phyloP scores from a whole-genome alignment of 2,888 invertebrate species.

The Torymus tubicola region DNA sequence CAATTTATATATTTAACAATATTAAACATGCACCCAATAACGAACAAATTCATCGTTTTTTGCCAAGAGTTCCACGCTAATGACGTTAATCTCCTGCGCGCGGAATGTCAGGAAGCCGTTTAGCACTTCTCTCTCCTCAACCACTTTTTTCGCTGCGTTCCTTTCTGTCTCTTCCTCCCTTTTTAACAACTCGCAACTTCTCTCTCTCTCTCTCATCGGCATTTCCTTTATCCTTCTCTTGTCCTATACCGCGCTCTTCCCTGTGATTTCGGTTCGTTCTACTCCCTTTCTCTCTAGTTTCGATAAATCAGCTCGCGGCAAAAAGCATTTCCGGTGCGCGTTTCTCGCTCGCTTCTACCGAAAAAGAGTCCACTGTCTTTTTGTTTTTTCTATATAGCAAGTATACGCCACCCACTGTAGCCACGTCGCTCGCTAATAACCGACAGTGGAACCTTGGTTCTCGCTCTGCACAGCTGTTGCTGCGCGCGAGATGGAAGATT shows the following conservation, averaged over 20 bases:
- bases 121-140: too few relatives aligned
- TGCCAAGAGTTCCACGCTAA: neutral
- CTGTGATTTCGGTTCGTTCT: neutral
- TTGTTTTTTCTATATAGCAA: neutral
- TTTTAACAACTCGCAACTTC: neutral
- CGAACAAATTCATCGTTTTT: too few relatives aligned
- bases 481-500: too few relatives aligned
- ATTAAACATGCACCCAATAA: too few relatives aligned
- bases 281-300: neutral
- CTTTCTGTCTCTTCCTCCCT: neutral
- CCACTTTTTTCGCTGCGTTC: neutral
- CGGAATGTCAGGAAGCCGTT: too few relatives aligned
- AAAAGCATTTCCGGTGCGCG: constrained; percentile 21
- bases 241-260: neutral
- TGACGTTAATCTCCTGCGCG: neutral
- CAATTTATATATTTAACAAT: too few relatives aligned
- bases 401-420: constrained; percentile 29
- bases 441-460: neutral
- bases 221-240: neutral
- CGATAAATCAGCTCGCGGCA: constrained; percentile 23
- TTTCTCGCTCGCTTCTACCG: neutral
- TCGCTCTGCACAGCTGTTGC: neutral
- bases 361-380: constrained; percentile 7
- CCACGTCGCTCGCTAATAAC: constrained; percentile 19
- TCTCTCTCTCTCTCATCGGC: neutral